phyloP scores from a whole-genome alignment of 2,113 vertebrate species.

The Diglossa brunneiventris region DNA sequence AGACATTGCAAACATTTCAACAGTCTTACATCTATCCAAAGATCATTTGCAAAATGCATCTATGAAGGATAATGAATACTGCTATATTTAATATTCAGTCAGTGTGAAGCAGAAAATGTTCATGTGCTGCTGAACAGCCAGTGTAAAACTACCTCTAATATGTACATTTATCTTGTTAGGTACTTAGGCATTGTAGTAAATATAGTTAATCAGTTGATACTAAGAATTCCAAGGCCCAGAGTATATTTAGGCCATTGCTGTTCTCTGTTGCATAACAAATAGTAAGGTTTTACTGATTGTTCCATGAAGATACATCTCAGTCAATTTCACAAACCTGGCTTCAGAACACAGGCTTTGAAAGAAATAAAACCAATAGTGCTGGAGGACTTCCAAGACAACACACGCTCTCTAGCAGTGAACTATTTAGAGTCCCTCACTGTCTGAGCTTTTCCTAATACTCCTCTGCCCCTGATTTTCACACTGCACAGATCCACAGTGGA shows the following conservation, averaged over 20 bases:
- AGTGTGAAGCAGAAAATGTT: neutral
- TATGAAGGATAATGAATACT: neutral
- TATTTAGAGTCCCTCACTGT: neutral
- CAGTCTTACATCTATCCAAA: neutral
- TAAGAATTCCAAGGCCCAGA: neutral
- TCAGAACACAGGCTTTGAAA: neutral
- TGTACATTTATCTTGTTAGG: neutral
- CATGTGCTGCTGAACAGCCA: neutral
- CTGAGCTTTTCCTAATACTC: conserved; percentile 1
- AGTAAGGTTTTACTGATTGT: neutral
- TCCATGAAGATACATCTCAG: neutral
- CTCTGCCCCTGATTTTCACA: neutral
- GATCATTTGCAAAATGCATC: neutral
- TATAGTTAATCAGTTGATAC: neutral
- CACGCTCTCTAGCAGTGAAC: neutral
- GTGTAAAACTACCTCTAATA: neutral
- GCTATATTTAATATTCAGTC: neutral
- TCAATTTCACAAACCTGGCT: neutral
- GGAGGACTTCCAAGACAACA: neutral
- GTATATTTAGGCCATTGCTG: neutral
- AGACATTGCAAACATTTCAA: neutral
- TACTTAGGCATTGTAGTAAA: neutral
- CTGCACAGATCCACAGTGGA: neutral
- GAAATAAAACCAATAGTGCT: neutral
- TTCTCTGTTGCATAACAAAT: neutral